Evolutionary conservation across 2,797 vertebrate genomes (phyloP).

Genomic region (Paramormyrops hopkinsi): DNA sequence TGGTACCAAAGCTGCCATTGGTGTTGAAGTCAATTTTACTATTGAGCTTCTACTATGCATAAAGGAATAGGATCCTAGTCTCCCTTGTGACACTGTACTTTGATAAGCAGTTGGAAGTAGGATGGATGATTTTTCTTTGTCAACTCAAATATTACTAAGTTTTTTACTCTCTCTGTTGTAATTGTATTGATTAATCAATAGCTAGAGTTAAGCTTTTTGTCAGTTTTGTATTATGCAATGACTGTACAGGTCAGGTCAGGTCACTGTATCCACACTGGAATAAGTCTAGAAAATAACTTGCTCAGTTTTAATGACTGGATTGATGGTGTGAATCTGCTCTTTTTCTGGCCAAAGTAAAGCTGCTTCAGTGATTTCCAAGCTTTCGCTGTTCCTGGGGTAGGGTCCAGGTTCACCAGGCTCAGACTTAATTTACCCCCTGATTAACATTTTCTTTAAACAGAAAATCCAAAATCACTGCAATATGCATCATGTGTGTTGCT

Average conservation of each 20-base stretch:
- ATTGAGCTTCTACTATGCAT: background rate
- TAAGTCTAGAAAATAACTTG: background rate
- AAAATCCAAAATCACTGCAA: background rate
- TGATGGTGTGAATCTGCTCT: background rate
- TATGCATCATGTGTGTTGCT: background rate
- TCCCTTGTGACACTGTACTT: background rate
- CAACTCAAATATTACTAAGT: background rate
- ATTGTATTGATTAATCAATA: background rate
- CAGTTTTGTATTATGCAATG: background rate
- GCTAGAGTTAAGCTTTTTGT: background rate
- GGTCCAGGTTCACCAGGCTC: background rate
- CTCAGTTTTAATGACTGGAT: background rate
- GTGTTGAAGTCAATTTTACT: background rate
- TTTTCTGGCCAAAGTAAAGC: background rate
- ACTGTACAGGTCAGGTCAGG: background rate
- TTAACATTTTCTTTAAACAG: background rate
- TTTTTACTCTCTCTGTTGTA: background rate
- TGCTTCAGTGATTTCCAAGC: background rate
- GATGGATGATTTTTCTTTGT: background rate
- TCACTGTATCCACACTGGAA: background rate
- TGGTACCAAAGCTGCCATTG: background rate
- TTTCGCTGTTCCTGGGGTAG: background rate
- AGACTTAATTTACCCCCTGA: background rate
- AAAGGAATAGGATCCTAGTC: background rate
- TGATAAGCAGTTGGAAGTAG: background rate